A percentile compares a stretch with the other conserved stretches of the same genome.
phyloP scores from a whole-genome alignment of 2,113 vertebrate genomes.

The Platichthys stellatus region DNA sequence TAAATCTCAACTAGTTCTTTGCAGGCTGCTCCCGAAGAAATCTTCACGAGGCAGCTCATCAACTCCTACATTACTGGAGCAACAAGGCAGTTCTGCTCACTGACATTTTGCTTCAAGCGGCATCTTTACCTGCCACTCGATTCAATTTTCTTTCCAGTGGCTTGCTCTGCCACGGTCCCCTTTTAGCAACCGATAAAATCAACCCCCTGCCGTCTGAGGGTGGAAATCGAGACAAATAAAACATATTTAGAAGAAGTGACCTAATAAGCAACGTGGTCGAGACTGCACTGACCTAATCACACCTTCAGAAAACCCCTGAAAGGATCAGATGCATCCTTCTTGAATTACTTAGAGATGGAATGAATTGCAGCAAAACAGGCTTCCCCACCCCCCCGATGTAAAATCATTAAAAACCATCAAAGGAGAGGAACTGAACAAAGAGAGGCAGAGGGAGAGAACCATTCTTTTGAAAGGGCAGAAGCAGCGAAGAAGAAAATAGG shows the following conservation, averaged over 20 bases:
- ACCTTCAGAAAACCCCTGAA: conserved; percentile 1
- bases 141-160: conserved; percentile 54
- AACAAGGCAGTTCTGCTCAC: conserved; percentile 51
- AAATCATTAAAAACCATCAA: conserved; percentile 38
- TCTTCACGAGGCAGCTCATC: conserved; percentile 37
- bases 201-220: conserved; percentile 34
- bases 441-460: background rate
- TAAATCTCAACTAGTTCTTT: too few relatives aligned
- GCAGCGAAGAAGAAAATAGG: conserved; percentile 23
- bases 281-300: conserved; percentile 25
- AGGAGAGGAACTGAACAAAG: background rate
- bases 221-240: background rate
- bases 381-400: background rate
- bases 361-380: conserved; percentile 1
- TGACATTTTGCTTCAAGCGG: conserved; percentile 68
- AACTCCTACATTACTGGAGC: conserved; percentile 29
- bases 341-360: conserved; percentile 18
- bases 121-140: conserved; percentile 56
- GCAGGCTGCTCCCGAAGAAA: conserved; percentile 9
- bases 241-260: conserved; percentile 34
- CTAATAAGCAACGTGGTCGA: conserved; percentile 22
- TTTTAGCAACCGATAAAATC: conserved; percentile 66
- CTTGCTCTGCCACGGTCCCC: conserved; percentile 54
- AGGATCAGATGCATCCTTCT: conserved; percentile 6
- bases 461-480: conserved; percentile 37